Evolutionary conservation across 2,888 invertebrate species (phyloP), one percentile per base, ranked within the genome.

Genomic region (Drosophila picticornis): DNA sequence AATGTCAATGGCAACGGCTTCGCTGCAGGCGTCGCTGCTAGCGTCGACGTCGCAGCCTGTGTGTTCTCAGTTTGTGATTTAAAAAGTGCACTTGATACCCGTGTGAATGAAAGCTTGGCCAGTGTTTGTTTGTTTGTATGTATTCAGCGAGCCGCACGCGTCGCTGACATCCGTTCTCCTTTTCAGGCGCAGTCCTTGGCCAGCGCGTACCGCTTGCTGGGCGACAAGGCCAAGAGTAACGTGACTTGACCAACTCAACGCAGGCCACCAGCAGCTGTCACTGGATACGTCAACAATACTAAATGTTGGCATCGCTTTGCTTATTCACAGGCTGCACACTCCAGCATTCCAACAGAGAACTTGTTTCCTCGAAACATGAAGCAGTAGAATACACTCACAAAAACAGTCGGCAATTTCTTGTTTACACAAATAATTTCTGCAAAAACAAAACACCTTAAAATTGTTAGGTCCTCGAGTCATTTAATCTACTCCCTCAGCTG

Each of bases 41-140:
- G n/a, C 43, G 22, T 43, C 43, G 11, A 43, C 22, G 22, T 46
- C 22, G 46, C 46, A 22, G 25, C 16, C 56, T 61, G 66, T 61
- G 69, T 72, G 69, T 62, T 70, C 67, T 67, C 52, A 68, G 77
- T 65, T 83, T 80, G 80, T 71, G 72, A 76, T 80, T 81, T 83
- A 68, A 72, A 80, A 80, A 83, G 61, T 80, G 81, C 80, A 81
- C 80, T 81, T 81, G 64, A 76, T 70, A 66, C 62, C 61, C 69
- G 16, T 73, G 79, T 83, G 80, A 78, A 77, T 80, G 74, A 77
- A 77, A 80, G 71, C 46, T 38, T 32, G 48, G 38, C 27, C 38
- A 27, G 48, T 34, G 29, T 51, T 5, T 32, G 32, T 9, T 3
- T 6, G 11, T 34, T 4, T 38, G 25, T 64, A 16, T 52, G 16